These are phyloP conservation scores for Anolis carolinensis DNA, from an alignment of 2,113 vertebrate species.

Conservation along the genomic window DNA sequence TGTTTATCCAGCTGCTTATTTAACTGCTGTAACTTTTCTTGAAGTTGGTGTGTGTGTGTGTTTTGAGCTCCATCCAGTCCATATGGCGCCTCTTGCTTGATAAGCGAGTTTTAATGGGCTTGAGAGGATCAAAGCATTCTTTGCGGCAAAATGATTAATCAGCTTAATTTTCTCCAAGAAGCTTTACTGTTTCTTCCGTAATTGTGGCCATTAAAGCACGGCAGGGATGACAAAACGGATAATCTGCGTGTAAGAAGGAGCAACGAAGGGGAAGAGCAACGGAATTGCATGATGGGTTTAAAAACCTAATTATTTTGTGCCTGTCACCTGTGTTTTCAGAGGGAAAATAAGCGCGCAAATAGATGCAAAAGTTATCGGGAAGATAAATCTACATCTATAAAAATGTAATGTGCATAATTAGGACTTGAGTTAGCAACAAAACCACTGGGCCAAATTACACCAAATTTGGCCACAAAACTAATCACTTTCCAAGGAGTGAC, in stretches of 20 bases:
- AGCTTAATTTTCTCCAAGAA: slow-evolving; percentile 55
- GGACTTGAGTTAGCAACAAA: too few species aligned
- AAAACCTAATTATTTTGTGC: not conserved
- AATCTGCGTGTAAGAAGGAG: not conserved
- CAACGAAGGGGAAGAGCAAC: not conserved
- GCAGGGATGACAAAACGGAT: slow-evolving; percentile 10
- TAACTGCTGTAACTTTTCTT: slow-evolving; percentile 1
- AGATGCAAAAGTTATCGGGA: too few species aligned
- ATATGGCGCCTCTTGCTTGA: slow-evolving; percentile 39
- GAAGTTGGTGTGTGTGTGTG: not conserved
- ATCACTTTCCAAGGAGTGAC: too few species aligned
- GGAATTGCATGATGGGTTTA: not conserved
- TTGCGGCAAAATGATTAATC: slow-evolving; percentile 55
- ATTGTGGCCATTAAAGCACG: slow-evolving; percentile 31
- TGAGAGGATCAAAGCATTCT: slow-evolving; percentile 55
- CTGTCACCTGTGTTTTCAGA: not conserved
- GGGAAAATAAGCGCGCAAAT: not conserved
- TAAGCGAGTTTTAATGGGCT: slow-evolving; percentile 57
- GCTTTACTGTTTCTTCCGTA: slow-evolving; percentile 50
- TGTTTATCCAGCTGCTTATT: slow-evolving; percentile 59
- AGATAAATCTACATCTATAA: too few species aligned
- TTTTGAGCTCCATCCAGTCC: slow-evolving; percentile 11
- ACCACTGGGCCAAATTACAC: too few species aligned
- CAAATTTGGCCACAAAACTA: too few species aligned
- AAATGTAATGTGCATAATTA: too few species aligned